phyloP scores from a whole-genome alignment of 2,113 vertebrate species.

The Psilopsiagon aurifrons region DNA sequence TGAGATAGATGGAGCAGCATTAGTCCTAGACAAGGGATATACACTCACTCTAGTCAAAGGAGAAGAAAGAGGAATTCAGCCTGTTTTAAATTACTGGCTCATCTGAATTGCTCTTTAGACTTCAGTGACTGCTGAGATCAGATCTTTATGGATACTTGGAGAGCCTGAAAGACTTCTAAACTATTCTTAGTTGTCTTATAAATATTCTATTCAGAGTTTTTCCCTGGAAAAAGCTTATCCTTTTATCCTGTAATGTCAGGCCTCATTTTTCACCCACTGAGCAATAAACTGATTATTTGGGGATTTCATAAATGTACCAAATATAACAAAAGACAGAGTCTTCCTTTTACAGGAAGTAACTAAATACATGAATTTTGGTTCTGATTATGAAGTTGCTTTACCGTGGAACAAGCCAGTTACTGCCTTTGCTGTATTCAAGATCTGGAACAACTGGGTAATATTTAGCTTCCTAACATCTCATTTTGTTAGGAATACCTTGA shows the following conservation, averaged over 20 bases:
- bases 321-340: background rate
- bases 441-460: background rate
- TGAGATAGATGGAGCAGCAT: background rate
- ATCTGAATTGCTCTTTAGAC: background rate
- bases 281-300: background rate
- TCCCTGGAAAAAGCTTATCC: background rate
- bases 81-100: background rate
- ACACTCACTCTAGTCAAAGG: background rate
- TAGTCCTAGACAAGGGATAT: background rate
- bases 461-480: background rate
- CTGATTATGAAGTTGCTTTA: background rate
- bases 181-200: background rate
- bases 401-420: background rate
- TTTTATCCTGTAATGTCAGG: background rate
- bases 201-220: background rate
- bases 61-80: background rate
- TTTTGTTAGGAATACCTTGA: background rate
- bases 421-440: background rate
- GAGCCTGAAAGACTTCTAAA: background rate
- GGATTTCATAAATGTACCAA: background rate
- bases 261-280: background rate
- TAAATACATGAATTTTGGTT: background rate
- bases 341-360: background rate
- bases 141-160: background rate
- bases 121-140: background rate